phyloP scores from a whole-genome alignment of 2,113 vertebrate genomes.

The Tenebrosternarchus preto region DNA sequence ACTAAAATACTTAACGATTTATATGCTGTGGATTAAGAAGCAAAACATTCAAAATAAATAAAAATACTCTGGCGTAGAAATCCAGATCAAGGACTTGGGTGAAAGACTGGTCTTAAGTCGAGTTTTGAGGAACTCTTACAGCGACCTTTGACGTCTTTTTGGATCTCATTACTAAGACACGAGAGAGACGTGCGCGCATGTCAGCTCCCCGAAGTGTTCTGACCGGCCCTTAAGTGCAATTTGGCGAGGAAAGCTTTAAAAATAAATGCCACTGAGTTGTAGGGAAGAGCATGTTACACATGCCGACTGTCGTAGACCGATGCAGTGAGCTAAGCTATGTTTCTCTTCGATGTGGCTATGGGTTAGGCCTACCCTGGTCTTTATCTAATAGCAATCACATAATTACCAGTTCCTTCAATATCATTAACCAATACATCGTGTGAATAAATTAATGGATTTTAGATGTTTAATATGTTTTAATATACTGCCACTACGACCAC shows the following conservation, averaged over 20 bases:
- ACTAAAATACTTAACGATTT: neutral
- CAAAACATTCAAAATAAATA: no score
- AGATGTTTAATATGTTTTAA: no score
- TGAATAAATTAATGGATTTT: neutral
- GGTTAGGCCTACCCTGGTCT: neutral
- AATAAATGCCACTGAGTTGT: slow-evolving; percentile 35
- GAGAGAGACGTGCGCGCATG: slow-evolving; percentile 23
- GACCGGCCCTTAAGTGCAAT: slow-evolving; percentile 39
- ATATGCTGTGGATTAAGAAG: neutral
- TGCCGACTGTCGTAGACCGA: slow-evolving; percentile 4
- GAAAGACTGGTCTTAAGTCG: slow-evolving; percentile 5
- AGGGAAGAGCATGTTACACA: slow-evolving; percentile 20
- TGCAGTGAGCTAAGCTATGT: neutral
- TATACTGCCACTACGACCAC: neutral
- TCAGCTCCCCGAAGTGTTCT: slow-evolving; percentile 40
- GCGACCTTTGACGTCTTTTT: slow-evolving; percentile 41
- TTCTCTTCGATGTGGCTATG: neutral
- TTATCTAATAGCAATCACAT: neutral
- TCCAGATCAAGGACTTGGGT: slow-evolving; percentile 8
- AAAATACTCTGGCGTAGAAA: neutral
- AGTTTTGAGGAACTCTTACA: slow-evolving; percentile 33
- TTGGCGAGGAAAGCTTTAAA: slow-evolving; percentile 41
- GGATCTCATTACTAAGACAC: slow-evolving; percentile 45
- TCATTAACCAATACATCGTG: neutral
- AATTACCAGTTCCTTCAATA: neutral